Evolutionary conservation across 2,797 vertebrate species (phyloP).

Genomic region (Babyrousa celebensis): DNA sequence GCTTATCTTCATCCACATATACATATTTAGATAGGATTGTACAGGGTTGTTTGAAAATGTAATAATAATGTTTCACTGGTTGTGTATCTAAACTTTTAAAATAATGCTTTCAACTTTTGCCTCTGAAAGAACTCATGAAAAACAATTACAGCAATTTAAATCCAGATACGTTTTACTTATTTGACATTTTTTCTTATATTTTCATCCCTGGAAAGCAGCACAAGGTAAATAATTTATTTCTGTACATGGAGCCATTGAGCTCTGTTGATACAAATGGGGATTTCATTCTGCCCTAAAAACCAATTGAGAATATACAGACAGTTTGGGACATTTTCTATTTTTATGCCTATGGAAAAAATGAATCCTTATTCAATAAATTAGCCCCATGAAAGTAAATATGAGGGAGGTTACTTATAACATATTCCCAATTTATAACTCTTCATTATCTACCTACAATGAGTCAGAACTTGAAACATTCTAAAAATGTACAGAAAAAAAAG

Average conservation of each 20-base stretch:
- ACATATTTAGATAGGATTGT: neutral
- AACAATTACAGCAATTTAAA: neutral
- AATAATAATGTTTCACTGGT: neutral
- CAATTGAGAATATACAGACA: neutral
- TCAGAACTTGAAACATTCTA: slow-evolving; percentile 59
- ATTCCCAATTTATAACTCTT: slow-evolving; percentile 40
- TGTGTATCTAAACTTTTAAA: slow-evolving; percentile 1
- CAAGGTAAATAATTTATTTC: slow-evolving; percentile 65
- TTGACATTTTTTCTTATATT: slow-evolving; percentile 1
- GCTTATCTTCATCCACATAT: neutral
- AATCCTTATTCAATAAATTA: slow-evolving; percentile 61
- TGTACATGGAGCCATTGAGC: neutral
- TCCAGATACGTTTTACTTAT: neutral
- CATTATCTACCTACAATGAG: slow-evolving; percentile 42
- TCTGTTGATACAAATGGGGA: slow-evolving; percentile 30
- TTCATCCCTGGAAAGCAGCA: slow-evolving; percentile 42
- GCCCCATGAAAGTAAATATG: neutral
- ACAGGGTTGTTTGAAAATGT: neutral
- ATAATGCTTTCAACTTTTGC: neutral
- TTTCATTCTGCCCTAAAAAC: slow-evolving; percentile 30
- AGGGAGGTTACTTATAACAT: slow-evolving; percentile 32
- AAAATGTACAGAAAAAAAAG: slow-evolving; percentile 48
- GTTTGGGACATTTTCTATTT: slow-evolving; percentile 65
- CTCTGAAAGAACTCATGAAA: neutral
- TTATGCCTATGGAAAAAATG: slow-evolving; percentile 35